A percentile compares a stretch with the other conserved stretches of the same genome.
Conservation (phyloP, 2,888 invertebrate species). For the Spisula subtruncata region DNA sequence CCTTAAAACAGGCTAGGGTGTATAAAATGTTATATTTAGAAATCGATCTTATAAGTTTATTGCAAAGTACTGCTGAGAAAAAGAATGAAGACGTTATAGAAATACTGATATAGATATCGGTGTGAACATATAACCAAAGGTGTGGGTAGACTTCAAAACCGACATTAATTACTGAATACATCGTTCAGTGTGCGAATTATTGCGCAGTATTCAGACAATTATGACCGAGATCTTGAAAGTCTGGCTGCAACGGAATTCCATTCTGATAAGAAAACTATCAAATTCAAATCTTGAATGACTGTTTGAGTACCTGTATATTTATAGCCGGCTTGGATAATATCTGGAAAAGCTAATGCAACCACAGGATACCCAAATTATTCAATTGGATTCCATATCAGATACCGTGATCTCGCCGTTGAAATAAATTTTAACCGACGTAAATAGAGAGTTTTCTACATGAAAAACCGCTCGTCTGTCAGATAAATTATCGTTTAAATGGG, state of each 20-base stretch:
- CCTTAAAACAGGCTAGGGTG: too few relatives aligned
- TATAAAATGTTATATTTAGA: too few relatives aligned
- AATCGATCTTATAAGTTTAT: too few relatives aligned
- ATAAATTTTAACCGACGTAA: neutral
- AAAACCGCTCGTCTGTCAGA: neutral
- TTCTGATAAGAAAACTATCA: neutral
- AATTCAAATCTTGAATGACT: neutral
- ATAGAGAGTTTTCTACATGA: neutral
- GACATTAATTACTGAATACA: neutral
- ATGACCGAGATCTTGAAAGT: neutral
- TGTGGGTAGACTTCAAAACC: too few relatives aligned
- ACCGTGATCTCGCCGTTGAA: neutral
- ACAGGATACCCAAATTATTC: neutral
- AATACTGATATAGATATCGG: too few relatives aligned
- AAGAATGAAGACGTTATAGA: too few relatives aligned
- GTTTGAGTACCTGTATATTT: neutral
- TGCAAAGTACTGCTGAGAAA: too few relatives aligned
- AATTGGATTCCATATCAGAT: neutral
- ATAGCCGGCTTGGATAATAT: neutral
- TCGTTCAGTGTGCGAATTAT: neutral
- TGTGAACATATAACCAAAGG: too few relatives aligned
- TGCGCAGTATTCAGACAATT: neutral
- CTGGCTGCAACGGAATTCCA: neutral
- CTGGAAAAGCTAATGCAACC: neutral
- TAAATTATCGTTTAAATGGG: neutral